Conservation (phyloP, 2,113 vertebrate species). For the Nanorana parkeri region DNA sequence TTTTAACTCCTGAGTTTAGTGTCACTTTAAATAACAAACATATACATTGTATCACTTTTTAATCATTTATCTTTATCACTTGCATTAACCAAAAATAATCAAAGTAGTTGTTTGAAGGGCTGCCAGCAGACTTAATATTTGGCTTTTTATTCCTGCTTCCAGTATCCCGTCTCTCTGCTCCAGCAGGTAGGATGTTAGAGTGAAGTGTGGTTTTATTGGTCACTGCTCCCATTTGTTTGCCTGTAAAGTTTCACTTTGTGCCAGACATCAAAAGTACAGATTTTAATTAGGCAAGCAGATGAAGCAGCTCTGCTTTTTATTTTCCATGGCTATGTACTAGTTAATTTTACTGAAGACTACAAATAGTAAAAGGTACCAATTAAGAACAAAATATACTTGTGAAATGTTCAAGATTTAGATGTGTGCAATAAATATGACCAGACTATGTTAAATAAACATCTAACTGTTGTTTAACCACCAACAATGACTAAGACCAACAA, state of each 20-base stretch:
- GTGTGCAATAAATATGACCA: not conserved
- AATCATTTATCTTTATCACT: too few relatives aligned
- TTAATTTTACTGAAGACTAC: constrained; percentile 35
- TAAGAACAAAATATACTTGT: constrained; percentile 16
- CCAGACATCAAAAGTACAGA: constrained; percentile 42
- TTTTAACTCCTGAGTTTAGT: too few relatives aligned
- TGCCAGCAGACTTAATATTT: not conserved
- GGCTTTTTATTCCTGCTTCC: not conserved
- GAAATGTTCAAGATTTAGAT: constrained; percentile 4
- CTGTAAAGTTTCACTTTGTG: constrained; percentile 50
- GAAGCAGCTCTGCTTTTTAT: constrained; percentile 14
- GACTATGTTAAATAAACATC: not conserved
- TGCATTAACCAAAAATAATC: too few relatives aligned
- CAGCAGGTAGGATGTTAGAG: constrained; percentile 19
- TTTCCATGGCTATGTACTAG: constrained; percentile 30
- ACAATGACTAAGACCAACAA: not conserved
- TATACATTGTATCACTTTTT: too few relatives aligned
- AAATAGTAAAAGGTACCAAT: constrained; percentile 12
- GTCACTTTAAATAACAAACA: too few relatives aligned
- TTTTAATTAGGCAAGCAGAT: constrained; percentile 48
- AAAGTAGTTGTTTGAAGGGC: too few relatives aligned
- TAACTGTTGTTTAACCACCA: not conserved
- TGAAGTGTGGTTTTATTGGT: constrained; percentile 45
- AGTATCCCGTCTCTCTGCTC: constrained; percentile 11
- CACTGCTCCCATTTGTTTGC: constrained; percentile 42